Evolutionary conservation across 2,888 invertebrate genomes (phyloP).

Genomic region (Eilema sororculum): DNA sequence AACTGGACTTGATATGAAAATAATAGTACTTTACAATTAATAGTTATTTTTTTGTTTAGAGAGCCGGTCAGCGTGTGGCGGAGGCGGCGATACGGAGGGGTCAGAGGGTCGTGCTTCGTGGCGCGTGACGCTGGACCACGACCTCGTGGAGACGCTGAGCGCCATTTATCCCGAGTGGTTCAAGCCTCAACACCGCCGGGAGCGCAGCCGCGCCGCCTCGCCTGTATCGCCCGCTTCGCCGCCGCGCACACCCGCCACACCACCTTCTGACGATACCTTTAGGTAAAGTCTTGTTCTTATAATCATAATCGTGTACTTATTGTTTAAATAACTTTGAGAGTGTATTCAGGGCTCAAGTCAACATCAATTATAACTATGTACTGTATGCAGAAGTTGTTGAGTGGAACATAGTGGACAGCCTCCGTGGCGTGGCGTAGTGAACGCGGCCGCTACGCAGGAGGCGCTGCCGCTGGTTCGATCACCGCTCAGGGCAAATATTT

Average conservation of each 20-base stretch:
- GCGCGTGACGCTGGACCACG: conserved; percentile 97
- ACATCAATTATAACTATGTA: no score
- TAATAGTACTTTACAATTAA: neutral
- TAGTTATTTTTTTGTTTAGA: conserved; percentile 79
- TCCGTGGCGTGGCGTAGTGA: no score
- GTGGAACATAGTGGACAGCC: no score
- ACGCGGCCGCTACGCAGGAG: no score
- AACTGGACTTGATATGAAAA: neutral
- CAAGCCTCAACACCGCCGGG: conserved; percentile 86
- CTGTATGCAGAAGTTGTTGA: no score
- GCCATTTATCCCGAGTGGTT: conserved; percentile 98
- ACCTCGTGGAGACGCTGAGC: conserved; percentile 96
- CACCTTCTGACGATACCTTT: conserved; percentile 79
- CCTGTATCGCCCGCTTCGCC: conserved; percentile 73
- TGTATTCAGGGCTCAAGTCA: no score
- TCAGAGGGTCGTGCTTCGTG: conserved; percentile 93
- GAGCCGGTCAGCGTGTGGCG: conserved; percentile 91
- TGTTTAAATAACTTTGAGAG: no score
- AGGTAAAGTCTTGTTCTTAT: conserved; percentile 58
- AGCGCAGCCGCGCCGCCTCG: conserved; percentile 75
- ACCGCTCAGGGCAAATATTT: no score
- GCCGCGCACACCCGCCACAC: conserved; percentile 69
- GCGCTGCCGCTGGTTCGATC: no score
- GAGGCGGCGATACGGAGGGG: conserved; percentile 91
- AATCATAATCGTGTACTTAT: no score